Base-by-base conservation (phyloP, 2,797 vertebrate species). In the Pelochelys cantorii region DNA sequence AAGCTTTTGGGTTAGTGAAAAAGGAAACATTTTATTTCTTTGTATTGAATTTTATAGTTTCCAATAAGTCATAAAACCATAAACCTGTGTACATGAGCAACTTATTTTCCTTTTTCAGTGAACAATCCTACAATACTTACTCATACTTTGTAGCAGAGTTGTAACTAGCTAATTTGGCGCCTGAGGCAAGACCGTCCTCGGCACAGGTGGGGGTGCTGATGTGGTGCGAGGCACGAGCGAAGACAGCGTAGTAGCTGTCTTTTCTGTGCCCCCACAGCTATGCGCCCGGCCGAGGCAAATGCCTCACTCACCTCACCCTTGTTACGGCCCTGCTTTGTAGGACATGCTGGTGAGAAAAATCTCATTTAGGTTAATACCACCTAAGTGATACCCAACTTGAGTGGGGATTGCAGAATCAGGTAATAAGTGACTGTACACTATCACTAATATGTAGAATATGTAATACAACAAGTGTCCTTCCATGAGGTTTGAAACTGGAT, bases 361-460 rank as follows among this genome's bases (percentile, higher is more conserved):
- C 22, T 71, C 71, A 81, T 79, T 57, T 8, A 90, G 85, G 42
- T 80, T 85, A 90, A 56, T 59, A 77, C 53, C 68, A 57, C 85
- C 86, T 86, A 93, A 93, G 34, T 86, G 60, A 52, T 88, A 55
- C 9, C 90, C 54, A 60, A 84, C 37, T 34, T 84, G 77, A 90
- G 18, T 27, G 79, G 91, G 23, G 59, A 34, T 25, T 94, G 57
- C 53, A 78, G 62, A 60, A 5, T 53, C 48, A 90, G 91, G 12
- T 52, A 62, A 84, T 89, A 81, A 54, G 27, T 59, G 79, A 5
- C n/a, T 59, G 17, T 56, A 34, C 0, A 1, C 88, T 18, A 79
- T 56, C 14, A 84, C 78, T 71, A 53, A 22, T 5, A 11, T 42
- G 27, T 15, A 75, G 2, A 88, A 1, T 29, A 83, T 56, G 17